These are phyloP conservation scores for Caenorhabditis sinica DNA, from an alignment of 2,888 invertebrate species.

Conservation along the genomic window DNA sequence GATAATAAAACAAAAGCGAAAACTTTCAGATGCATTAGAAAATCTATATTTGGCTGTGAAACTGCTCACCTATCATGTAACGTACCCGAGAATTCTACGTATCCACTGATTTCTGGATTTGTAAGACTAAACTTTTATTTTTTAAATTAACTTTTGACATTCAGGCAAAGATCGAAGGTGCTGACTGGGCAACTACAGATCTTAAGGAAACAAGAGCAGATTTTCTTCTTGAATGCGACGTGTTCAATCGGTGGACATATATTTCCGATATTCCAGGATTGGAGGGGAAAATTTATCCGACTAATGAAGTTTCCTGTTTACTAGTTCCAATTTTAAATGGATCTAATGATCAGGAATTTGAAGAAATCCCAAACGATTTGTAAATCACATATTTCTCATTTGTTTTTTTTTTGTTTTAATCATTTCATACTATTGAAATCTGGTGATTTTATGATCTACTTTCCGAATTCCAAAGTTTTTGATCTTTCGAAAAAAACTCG, in stretches of 20 bases:
- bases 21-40: constrained; percentile 52
- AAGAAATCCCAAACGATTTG: constrained; percentile 11
- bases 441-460: constrained; percentile 12
- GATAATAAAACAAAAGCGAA: too few species aligned
- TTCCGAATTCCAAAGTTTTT: constrained; percentile 2
- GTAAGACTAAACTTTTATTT: constrained; percentile 42
- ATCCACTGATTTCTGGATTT: constrained; percentile 62
- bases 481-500: neutral
- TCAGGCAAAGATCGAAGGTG: constrained; percentile 59
- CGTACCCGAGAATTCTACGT: constrained; percentile 45
- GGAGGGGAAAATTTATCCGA: constrained; percentile 54
- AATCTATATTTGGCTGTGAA: constrained; percentile 47
- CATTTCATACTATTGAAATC: constrained; percentile 22
- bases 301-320: constrained; percentile 66
- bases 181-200: constrained; percentile 68
- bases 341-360: constrained; percentile 18
- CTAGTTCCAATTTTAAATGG: constrained; percentile 60
- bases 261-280: constrained; percentile 65
- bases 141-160: neutral
- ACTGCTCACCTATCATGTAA: constrained; percentile 38
- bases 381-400: neutral
- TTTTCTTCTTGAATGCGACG: constrained; percentile 54
- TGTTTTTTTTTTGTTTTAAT: neutral
- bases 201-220: constrained; percentile 36
- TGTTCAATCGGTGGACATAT: constrained; percentile 61